Evolutionary conservation across 2,888 invertebrate species (phyloP).

Genomic region (Flexamia atlantica): DNA sequence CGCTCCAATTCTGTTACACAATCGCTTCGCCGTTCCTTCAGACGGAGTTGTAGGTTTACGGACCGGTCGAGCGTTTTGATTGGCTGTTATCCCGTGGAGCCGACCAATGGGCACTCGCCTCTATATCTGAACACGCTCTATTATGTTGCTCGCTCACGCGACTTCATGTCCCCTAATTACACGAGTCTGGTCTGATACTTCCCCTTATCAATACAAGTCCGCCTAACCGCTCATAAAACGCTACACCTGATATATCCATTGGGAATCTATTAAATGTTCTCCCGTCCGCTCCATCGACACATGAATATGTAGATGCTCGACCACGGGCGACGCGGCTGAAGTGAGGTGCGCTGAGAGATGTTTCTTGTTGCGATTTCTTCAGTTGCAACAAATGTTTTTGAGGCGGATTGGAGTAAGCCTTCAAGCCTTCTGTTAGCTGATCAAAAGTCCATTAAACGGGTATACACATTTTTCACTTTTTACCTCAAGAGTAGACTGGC

Average conservation of each 20-base stretch:
- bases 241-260: slow-evolving; percentile 36
- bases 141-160: slow-evolving; percentile 40
- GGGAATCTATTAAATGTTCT: slow-evolving; percentile 20
- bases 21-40: neutral
- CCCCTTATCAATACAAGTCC: slow-evolving; percentile 39
- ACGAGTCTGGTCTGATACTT: slow-evolving; percentile 1
- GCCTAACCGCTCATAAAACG: slow-evolving; percentile 30
- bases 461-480: too few species aligned
- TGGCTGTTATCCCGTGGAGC: slow-evolving; percentile 29
- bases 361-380: too few species aligned
- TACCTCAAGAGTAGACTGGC: too few species aligned
- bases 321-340: neutral
- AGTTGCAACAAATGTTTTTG: too few species aligned
- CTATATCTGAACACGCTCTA: slow-evolving; percentile 23
- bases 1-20: too few species aligned
- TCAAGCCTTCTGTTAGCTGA: too few species aligned
- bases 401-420: too few species aligned
- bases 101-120: slow-evolving; percentile 12
- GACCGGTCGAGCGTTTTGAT: slow-evolving; percentile 11
- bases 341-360: neutral
- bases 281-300: neutral
- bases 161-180: slow-evolving; percentile 13
- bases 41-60: neutral
- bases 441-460: too few species aligned
- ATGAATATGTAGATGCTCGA: slow-evolving; percentile 36